Evolutionary conservation across 2,113 vertebrate genomes (phyloP).

Genomic region (Rhea pennata): DNA sequence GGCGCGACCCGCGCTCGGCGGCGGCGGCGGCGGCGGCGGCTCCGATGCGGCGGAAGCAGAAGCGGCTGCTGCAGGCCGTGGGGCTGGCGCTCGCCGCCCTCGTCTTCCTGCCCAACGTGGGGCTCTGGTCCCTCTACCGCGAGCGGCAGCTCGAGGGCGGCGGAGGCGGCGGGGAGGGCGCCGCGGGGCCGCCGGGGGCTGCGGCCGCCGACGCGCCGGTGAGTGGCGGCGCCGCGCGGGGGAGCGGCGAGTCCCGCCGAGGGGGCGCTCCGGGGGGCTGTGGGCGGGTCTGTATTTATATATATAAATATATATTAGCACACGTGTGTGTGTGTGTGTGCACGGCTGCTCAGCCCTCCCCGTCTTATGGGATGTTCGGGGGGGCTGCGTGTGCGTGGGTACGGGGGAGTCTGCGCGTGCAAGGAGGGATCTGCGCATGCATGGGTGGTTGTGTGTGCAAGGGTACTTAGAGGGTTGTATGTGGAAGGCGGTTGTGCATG

Average conservation of each 20-base stretch:
- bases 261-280: too few species aligned
- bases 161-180: conserved; percentile 23
- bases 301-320: too few species aligned
- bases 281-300: too few species aligned
- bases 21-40: neutral
- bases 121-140: conserved; percentile 91
- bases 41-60: conserved; percentile 92
- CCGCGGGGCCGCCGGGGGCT: neutral
- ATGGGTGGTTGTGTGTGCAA: too few species aligned
- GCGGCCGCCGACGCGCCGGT: neutral
- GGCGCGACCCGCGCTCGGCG: neutral
- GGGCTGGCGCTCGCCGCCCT: conserved; percentile 87
- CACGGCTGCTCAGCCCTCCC: too few species aligned
- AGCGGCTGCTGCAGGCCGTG: conserved; percentile 89
- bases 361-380: too few species aligned
- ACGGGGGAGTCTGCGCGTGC: neutral
- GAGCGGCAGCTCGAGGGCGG: conserved; percentile 88
- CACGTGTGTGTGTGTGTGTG: too few species aligned
- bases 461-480: too few species aligned
- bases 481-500: too few species aligned
- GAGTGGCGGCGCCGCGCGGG: neutral
- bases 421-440: too few species aligned
- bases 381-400: too few species aligned
- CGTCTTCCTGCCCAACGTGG: conserved; percentile 93
- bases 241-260: too few species aligned